These are phyloP conservation scores for Andricus quercusramuli DNA, from an alignment of 2,888 invertebrate genomes.

Conservation along the genomic window DNA sequence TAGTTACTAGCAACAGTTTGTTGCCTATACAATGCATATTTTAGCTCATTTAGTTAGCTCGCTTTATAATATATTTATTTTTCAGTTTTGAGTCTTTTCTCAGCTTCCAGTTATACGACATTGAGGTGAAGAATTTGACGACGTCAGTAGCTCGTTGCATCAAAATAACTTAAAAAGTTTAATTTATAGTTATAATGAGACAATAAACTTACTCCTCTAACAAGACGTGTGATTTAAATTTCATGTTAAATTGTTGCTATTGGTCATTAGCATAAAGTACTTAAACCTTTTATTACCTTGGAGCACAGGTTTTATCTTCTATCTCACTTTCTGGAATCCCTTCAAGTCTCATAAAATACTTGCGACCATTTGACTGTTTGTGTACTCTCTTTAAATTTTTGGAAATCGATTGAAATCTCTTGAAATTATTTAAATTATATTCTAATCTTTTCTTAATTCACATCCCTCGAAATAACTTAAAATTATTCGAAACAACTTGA, in stretches of 20 bases:
- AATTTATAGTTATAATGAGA: not conserved
- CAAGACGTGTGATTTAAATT: not conserved
- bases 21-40: too few species aligned
- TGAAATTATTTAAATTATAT: too few species aligned
- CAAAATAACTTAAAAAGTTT: not conserved
- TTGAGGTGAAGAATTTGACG: not conserved
- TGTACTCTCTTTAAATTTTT: too few species aligned
- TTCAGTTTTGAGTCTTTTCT: not conserved
- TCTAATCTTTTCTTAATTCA: too few species aligned
- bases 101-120: not conserved
- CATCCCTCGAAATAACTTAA: too few species aligned
- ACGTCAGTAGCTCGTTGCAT: not conserved
- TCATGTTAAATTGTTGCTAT: not conserved
- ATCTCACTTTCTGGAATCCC: not conserved
- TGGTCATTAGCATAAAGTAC: not conserved
- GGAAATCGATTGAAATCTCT: too few species aligned
- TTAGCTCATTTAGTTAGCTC: not conserved
- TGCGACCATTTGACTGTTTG: too few species aligned
- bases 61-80: not conserved
- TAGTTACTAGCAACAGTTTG: too few species aligned
- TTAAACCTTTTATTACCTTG: not conserved
- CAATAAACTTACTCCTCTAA: not conserved
- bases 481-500: too few species aligned
- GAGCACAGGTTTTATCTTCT: not conserved
- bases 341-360: too few species aligned